Evolutionary conservation across 2,113 vertebrate genomes (phyloP).

Genomic region (Amazona vittata): DNA sequence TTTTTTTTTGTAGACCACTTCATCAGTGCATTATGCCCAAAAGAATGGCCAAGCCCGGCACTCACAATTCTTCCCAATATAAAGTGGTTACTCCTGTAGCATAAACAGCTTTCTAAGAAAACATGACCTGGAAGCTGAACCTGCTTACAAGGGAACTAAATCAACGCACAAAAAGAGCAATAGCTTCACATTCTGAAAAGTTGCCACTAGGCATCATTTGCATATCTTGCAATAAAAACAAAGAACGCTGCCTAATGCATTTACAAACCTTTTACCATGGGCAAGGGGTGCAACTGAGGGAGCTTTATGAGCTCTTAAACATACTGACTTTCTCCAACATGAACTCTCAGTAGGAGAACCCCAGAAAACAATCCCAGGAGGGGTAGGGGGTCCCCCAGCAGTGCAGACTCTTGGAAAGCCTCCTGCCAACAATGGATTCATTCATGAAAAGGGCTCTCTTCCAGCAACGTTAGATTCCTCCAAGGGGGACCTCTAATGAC

Average conservation of each 20-base stretch:
- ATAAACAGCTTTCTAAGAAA: constrained; percentile 47
- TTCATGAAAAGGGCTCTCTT: not conserved
- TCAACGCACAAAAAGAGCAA: constrained; percentile 30
- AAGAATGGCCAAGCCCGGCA: not conserved
- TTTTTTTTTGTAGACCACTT: not conserved
- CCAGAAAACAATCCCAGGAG: not conserved
- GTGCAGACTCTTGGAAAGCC: not conserved
- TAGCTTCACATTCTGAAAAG: not conserved
- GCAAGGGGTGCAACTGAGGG: not conserved
- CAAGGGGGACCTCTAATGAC: not conserved
- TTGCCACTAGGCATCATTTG: constrained; percentile 28
- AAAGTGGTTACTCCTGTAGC: not conserved
- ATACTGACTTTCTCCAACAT: not conserved
- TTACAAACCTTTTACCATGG: not conserved
- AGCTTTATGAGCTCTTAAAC: not conserved
- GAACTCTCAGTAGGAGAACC: not conserved
- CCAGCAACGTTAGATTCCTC: not conserved
- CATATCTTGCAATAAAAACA: constrained; percentile 22
- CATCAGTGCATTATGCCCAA: constrained; percentile 3
- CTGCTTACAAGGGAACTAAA: not conserved
- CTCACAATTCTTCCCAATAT: constrained; percentile 12
- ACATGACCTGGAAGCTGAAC: constrained; percentile 57
- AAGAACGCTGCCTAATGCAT: not conserved
- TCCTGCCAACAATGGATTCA: not conserved
- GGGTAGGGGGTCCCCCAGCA: rapidly evolving